A percentile compares a stretch with the other conserved stretches of the same genome.
Evolutionary conservation across 2,888 invertebrate species (phyloP).

Genomic region (Panzeria rudis): DNA sequence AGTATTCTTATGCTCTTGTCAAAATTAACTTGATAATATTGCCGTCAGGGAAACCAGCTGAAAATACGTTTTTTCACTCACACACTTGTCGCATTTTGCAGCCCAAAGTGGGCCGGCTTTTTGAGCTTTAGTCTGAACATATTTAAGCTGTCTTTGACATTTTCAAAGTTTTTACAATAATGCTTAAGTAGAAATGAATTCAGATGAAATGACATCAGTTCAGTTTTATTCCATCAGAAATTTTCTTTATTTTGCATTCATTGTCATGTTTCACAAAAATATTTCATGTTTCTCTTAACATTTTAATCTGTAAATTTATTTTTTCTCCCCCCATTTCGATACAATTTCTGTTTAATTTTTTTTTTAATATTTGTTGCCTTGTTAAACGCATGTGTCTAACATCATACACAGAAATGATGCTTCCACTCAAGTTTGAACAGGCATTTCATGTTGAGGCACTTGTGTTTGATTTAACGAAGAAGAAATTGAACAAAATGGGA

Average conservation of each 20-base stretch:
- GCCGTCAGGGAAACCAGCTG: background rate
- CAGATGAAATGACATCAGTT: background rate
- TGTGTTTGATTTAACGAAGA: background rate
- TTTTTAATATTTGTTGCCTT: background rate
- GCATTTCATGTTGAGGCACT: constrained; percentile 7
- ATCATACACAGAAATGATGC: background rate
- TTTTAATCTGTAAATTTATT: constrained; percentile 31
- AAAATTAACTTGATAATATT: constrained; percentile 24
- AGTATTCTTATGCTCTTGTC: background rate
- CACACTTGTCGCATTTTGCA: background rate
- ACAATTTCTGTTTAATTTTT: background rate
- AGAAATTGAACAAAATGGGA: constrained; percentile 10
- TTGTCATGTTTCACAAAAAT: constrained; percentile 33
- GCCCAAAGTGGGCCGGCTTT: background rate
- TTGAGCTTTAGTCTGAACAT: background rate
- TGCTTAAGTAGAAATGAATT: background rate
- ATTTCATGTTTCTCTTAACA: constrained; percentile 8
- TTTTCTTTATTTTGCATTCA: constrained; percentile 24
- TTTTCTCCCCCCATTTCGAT: background rate
- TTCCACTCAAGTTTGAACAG: background rate
- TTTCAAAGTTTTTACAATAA: background rate
- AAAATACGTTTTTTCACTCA: background rate
- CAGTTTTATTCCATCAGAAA: background rate
- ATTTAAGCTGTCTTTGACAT: constrained; percentile 18
- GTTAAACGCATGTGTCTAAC: constrained; percentile 8